Evolutionary conservation across 2,113 vertebrate genomes (phyloP), one percentile per base, ranked within the genome.

Genomic region (Entelurus aequoreus): DNA sequence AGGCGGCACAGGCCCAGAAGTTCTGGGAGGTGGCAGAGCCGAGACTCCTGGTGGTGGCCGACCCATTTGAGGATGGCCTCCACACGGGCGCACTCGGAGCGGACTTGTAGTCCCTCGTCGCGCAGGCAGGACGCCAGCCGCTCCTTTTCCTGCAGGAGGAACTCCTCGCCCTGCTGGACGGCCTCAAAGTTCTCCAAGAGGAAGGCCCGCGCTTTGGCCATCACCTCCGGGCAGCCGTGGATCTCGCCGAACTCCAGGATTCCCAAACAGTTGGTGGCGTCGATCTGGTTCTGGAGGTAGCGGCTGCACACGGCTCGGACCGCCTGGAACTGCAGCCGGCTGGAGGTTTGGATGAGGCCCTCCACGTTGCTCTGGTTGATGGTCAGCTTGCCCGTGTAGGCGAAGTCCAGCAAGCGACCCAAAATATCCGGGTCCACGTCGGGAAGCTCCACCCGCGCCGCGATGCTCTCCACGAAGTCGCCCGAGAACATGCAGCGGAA

Each of bases 271-370:
- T 99, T 99, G 69, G 91, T 90, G 28, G 90, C 93, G 0, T 95
- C 93, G 9, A 99, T 94, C 89, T 98, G 97, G 80, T 98, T 94
- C 86, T 95, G 93, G 12, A 99, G 91, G 86, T 98, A 99, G 46
- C 95, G 90, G 82, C 93, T 93, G 65, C 96, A 98, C 59, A 93
- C 96, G 4, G 92, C 81, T 70, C 92, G 92, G 46, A 96, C 92
- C 0, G 92, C 79, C 14, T 94, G 93, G 79, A 98, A 99, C 74
- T 98, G 92, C 21, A 99, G 92, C 77, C 89, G 91, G 44, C 92
- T 94, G 59, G 97, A 93, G 0, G 92, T 92, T 52, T 84, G 76
- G 37, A 95, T 93, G 74, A 99, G 77, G 0, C 84, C 91, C 80
- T 99, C 95, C 76, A 97, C 97, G 0, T 98, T 98, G 64, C 75